Evolutionary conservation across 1,140 invertebrate species (phyloP), one percentile per base, ranked within the genome.

Genomic region (Drosophila neocordata): DNA sequence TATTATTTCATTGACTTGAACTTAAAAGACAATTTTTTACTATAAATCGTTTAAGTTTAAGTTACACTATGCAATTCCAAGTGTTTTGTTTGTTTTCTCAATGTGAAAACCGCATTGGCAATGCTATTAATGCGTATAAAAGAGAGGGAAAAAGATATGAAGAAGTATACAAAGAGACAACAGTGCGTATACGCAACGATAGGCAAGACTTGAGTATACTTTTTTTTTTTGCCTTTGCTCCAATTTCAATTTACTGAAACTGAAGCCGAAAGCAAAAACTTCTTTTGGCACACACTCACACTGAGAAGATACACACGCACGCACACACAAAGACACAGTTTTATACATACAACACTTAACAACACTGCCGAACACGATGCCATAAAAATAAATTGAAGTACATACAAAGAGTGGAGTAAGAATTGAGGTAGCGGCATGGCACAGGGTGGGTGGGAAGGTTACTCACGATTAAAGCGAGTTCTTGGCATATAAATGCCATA

Each of bases 341-440:
- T 24, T 22, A 27, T 35, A 56, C 24, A 27, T 56, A 55, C 52
- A 48, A 48, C 41, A 48, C 15, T 48, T 48, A 48, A 48, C 41
- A 48, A 55, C 64, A 13, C 52, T 55, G 37, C 56, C 61, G 35
- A 69, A 73, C 71, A 73, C 63, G 66, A 66, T 59, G 74, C 71
- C 71, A 77, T 77, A 73, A 73, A 77, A 77, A 77, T 73, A 77
- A 77, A 77, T 77, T 77, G 66, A 69, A 55, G 52, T 63, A 58
- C 48, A 52, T 20, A 48, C 41, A 48, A 48, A 48, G 41, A 48
- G 41, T 20, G 15, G 41, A 15, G 22, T 24, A 34, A 12, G 69
- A 69, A 59, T 31, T 31, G 22, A 27, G 27, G 22, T 24, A 24
- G 44, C n/a, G n/a, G n/a, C n/a, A n/a, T n/a, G 41, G 20, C 1